Evolutionary conservation across 2,888 invertebrate species (phyloP).

Genomic region (Chirona hameri): DNA sequence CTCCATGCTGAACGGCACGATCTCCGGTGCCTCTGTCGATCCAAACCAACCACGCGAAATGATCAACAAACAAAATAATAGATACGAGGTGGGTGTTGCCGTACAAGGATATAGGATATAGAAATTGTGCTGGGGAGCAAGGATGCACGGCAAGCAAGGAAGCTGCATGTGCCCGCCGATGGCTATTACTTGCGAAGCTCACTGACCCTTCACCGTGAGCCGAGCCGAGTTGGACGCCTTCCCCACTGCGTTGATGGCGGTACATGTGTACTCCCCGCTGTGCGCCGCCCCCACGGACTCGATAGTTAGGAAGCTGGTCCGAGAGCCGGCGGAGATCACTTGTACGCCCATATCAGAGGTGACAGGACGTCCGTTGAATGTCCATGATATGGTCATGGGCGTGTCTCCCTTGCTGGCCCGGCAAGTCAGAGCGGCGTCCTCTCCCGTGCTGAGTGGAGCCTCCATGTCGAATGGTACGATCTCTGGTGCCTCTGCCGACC

Average conservation of each 20-base stretch:
- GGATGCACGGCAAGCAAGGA: too few species aligned
- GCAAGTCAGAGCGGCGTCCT: conserved; percentile 53
- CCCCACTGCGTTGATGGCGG: conserved; percentile 51
- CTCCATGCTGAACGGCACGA: conserved; percentile 68
- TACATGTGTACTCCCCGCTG: conserved; percentile 56
- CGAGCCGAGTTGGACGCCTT: conserved; percentile 47
- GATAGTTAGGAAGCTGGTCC: conserved; percentile 38
- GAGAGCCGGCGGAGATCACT: conserved; percentile 40
- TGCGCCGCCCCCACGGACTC: conserved; percentile 45
- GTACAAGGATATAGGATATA: too few species aligned
- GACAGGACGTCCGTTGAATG: conserved; percentile 42
- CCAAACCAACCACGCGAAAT: conserved; percentile 51
- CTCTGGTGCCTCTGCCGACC: conserved; percentile 54
- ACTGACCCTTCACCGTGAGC: conserved; percentile 50
- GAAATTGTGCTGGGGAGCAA: too few species aligned
- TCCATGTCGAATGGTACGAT: conserved; percentile 69
- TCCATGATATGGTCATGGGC: conserved; percentile 49
- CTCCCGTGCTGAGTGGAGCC: conserved; percentile 66
- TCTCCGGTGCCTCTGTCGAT: conserved; percentile 55
- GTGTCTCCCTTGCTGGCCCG: conserved; percentile 44
- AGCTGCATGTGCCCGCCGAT: too few species aligned
- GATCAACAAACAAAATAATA: neutral
- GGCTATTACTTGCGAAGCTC: neutral
- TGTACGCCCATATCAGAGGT: conserved; percentile 40
- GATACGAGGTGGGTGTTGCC: too few species aligned